Evolutionary conservation across 2,113 vertebrate species (phyloP).

Genomic region (Chamaea fasciata): DNA sequence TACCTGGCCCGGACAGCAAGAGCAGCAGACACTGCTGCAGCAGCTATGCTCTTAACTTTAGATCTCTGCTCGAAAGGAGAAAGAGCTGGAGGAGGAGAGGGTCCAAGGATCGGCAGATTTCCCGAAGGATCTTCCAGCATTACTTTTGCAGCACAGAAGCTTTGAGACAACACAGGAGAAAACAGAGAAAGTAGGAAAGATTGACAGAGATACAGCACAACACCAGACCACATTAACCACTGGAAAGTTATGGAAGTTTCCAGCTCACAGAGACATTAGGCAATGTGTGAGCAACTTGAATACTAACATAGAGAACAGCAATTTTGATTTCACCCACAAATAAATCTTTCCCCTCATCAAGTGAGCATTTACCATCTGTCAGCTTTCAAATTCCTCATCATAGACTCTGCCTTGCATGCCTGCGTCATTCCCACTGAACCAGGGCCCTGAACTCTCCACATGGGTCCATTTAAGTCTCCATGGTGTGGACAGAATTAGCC

Average conservation of each 20-base stretch:
- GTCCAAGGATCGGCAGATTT: conserved; percentile 40
- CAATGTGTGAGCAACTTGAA: background rate
- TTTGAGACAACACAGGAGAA: conserved; percentile 6
- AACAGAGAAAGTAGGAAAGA: conserved; percentile 25
- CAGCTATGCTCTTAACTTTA: conserved; percentile 55
- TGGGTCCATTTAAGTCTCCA: background rate
- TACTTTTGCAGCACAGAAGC: conserved; percentile 31
- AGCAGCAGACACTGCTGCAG: conserved; percentile 64
- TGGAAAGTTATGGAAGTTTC: background rate
- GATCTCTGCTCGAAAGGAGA: conserved; percentile 60
- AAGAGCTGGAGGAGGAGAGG: background rate
- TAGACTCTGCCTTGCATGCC: accelerated
- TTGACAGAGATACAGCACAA: background rate
- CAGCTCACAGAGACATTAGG: background rate
- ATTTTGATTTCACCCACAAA: background rate
- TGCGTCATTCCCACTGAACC: background rate
- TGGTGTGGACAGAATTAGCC: background rate
- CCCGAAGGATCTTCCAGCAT: conserved; percentile 57
- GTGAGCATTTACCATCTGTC: background rate
- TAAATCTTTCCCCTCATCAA: background rate
- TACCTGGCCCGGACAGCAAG: conserved; percentile 75
- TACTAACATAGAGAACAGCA: background rate
- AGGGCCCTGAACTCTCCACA: background rate
- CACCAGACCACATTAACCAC: background rate
- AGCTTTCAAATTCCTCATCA: background rate